Evolutionary conservation across 2,888 invertebrate species (phyloP), one percentile per base, ranked within the genome.

Genomic region (Bhutanitis thaidina): DNA sequence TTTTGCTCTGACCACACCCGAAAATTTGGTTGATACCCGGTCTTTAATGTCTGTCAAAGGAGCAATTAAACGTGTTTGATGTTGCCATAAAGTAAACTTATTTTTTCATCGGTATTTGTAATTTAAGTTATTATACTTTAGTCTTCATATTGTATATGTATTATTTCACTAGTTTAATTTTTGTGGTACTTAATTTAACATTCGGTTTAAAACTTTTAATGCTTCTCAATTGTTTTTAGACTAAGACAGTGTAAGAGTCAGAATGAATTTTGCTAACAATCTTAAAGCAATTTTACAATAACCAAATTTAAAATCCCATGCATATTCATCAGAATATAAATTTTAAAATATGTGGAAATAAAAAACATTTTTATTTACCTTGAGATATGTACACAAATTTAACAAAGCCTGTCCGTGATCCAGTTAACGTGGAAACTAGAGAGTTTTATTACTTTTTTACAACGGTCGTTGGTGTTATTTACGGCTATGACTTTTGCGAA

Each of bases 21-120:
- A 78, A 78, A 76, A 58, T 62, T 64, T 59, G 66, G 67, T 66
- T 74, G 77, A 77, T 72, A 74, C 71, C 73, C 62, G 74, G 65
- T 71, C 74, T 72, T 78, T 77, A 79, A 80, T 74, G 83, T 82
- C 86, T 87, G 87, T 88, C 90, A 88, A 84, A 83, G 72, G 68
- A 74, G 81, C 88, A 90, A 90, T 90, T 89, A 90, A 90, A 86
- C 69, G 63, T 71, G 70, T 72, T 76, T 71, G 75, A 76, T 80
- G 81, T 73, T 73, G 80, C 78, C 77, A 80, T 88, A 86, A 87
- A 86, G 67, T 58, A 57, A 68, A 71, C 74, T 84, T 77, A 80
- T 76, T 78, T 70, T 52, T 34, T 15, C 37, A 70, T 72, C 74
- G 40, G 32, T 43, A 54, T 48, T 55, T 39, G 14, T 25, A 49